Base-by-base conservation (phyloP, 2,888 invertebrate genomes). In the Mimumesa dahlbomi region DNA sequence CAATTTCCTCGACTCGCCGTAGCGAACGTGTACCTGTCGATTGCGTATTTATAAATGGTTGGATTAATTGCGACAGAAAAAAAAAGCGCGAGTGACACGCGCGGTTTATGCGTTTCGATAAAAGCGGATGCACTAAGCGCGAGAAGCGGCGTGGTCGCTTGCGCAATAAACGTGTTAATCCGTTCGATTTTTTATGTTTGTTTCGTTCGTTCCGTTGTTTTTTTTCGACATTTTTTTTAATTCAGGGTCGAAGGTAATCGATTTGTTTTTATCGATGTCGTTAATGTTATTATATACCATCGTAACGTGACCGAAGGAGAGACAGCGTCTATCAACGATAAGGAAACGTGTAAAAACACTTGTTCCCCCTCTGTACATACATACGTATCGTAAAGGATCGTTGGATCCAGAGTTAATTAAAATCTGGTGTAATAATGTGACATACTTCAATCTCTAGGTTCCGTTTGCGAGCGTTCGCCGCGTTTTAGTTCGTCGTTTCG, bases 41-140 rank as follows among this genome's bases (percentile, higher is more conserved):
- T 67, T 64, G 59, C 13, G 65, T 70, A 54, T 78, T n/a, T n/a
- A 78, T 67, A 77, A 77, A 75, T 75, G 66, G 29, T 64, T 57
- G 42, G 54, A 72, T 77, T 77, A 69, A 77, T 75, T 65, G 63
- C 56, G 48, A 61, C 62, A 58, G 57, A 58, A 52, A 61, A 59
- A 58, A 52, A 61, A 59, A 49, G 57, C 53, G 38, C 29, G 21
- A 29, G 34, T 58, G 19, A 66, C 62, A 52, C 63, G 48, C 53
- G 46, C 48, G n/a, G 21, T 45, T 57, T 54, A 48, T 61, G 61
- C 57, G 46, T 54, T 48, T 63, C 58, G 64, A 63, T 53, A 46
- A 56, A 56, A 52, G 18, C 31, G 36, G 59, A 49, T 29, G 56
- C 42, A 14, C n/a, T 45, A 42, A 40, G 43, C 36, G 31, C 46